Evolutionary conservation across 2,113 vertebrate genomes (phyloP).

Genomic region (Pavo muticus): DNA sequence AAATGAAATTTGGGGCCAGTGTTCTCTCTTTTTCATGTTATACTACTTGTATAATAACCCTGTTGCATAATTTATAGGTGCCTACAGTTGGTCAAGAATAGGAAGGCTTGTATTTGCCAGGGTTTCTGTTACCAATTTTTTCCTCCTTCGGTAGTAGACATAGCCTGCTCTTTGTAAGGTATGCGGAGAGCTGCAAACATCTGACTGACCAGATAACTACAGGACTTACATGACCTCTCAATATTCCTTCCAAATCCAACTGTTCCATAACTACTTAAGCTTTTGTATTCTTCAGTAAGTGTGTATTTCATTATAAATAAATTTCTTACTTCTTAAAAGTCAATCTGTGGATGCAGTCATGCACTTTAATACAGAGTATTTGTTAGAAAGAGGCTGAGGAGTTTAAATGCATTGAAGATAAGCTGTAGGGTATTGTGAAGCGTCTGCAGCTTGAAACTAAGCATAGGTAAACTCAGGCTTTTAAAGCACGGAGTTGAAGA

Average conservation of each 20-base stretch:
- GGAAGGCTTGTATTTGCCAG: not conserved
- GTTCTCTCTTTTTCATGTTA: not conserved
- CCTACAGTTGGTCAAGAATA: not conserved
- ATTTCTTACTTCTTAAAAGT: not conserved
- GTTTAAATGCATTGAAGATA: not conserved
- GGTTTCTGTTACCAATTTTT: not conserved
- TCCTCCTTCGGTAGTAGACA: not conserved
- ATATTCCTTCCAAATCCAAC: not conserved
- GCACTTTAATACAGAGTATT: fast-evolving
- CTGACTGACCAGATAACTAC: not conserved
- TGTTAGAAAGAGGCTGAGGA: not conserved
- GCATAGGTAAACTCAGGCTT: not conserved
- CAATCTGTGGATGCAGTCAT: not conserved
- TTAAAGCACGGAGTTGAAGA: not conserved
- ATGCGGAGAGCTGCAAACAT: not conserved
- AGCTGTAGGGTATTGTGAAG: not conserved
- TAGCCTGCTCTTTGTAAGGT: not conserved
- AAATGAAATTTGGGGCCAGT: not conserved
- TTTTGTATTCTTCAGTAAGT: not conserved
- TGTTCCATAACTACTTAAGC: not conserved
- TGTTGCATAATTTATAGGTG: fast-evolving
- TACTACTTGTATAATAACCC: not conserved
- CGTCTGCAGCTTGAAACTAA: not conserved
- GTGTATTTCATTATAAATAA: not conserved
- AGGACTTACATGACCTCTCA: not conserved